These are phyloP conservation scores for Apteryx owenii DNA, from an alignment of 2,113 vertebrate species.

Conservation along the genomic window DNA sequence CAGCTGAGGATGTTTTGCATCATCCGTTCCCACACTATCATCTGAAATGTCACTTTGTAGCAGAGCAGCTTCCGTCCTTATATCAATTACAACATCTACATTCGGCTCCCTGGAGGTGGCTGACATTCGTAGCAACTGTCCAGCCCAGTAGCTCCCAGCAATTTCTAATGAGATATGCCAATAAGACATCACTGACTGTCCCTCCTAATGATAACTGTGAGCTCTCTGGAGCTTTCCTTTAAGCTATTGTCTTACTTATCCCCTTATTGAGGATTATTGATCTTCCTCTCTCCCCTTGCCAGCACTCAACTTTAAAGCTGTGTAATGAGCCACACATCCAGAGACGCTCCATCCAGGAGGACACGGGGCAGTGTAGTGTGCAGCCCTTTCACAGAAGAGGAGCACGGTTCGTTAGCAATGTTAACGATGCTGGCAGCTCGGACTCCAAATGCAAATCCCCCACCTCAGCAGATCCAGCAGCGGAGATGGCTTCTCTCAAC, in stretches of 20 bases:
- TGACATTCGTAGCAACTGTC: slow-evolving; percentile 44
- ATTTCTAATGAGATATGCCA: slow-evolving; percentile 60
- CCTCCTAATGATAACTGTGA: background rate
- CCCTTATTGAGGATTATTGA: slow-evolving; percentile 9
- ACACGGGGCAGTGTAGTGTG: background rate
- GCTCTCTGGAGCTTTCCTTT: slow-evolving; percentile 24
- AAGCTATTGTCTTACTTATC: slow-evolving; percentile 26
- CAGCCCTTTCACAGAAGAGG: background rate
- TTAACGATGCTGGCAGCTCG: background rate
- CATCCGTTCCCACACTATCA: slow-evolving; percentile 33
- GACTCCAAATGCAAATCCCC: background rate
- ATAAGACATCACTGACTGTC: slow-evolving; percentile 15
- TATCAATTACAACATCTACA: slow-evolving; percentile 52
- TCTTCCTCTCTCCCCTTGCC: background rate
- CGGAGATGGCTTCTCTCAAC: background rate
- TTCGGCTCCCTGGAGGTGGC: background rate
- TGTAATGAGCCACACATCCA: background rate
- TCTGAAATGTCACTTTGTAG: slow-evolving; percentile 52
- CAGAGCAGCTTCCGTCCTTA: background rate
- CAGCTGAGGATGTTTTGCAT: slow-evolving; percentile 13
- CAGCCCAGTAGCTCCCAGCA: slow-evolving; percentile 44
- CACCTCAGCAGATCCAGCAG: background rate
- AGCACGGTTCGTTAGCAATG: background rate
- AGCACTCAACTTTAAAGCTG: background rate
- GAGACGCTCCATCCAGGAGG: background rate